These are phyloP conservation scores for Pogonomyrmex californicus DNA, from an alignment of 1,140 invertebrate genomes.

Conservation along the genomic window DNA sequence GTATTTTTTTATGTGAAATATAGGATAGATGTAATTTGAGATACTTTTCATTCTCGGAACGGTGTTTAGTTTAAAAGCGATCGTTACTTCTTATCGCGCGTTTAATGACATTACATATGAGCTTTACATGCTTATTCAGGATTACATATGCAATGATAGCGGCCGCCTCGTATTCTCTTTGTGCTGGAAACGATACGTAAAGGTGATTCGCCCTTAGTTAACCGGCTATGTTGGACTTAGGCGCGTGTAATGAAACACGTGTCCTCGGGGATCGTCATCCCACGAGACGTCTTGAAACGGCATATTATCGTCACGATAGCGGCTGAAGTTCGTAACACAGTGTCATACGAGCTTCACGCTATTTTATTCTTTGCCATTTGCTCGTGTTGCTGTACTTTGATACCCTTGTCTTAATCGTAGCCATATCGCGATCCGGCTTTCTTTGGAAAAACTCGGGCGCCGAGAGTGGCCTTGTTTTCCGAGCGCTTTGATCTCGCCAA, in stretches of 20 bases:
- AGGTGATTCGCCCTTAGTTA: conserved; percentile 38
- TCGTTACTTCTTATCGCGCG: neutral
- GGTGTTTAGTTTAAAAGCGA: neutral
- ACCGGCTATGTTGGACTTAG: conserved; percentile 19
- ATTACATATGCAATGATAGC: neutral
- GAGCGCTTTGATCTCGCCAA: conserved; percentile 69
- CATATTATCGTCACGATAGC: conserved; percentile 33
- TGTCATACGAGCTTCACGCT: neutral
- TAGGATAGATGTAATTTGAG: neutral
- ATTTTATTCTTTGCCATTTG: conserved; percentile 30
- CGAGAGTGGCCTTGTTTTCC: conserved; percentile 67
- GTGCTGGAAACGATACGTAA: conserved; percentile 1
- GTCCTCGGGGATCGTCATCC: conserved; percentile 15
- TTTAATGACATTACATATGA: neutral
- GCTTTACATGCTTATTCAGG: neutral
- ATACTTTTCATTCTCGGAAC: neutral
- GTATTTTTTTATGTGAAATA: neutral
- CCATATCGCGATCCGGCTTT: conserved; percentile 21
- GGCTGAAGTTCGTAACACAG: neutral
- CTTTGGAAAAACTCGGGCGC: conserved; percentile 50
- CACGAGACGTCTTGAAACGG: conserved; percentile 44
- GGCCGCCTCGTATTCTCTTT: neutral
- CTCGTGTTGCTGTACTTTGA: conserved; percentile 41
- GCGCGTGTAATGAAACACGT: conserved; percentile 57
- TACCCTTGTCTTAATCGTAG: conserved; percentile 65